Percentiles rank a stretch among this genome's conserved stretches.
Conservation (phyloP, 2,888 invertebrate species). For the Mythimna pallens region DNA sequence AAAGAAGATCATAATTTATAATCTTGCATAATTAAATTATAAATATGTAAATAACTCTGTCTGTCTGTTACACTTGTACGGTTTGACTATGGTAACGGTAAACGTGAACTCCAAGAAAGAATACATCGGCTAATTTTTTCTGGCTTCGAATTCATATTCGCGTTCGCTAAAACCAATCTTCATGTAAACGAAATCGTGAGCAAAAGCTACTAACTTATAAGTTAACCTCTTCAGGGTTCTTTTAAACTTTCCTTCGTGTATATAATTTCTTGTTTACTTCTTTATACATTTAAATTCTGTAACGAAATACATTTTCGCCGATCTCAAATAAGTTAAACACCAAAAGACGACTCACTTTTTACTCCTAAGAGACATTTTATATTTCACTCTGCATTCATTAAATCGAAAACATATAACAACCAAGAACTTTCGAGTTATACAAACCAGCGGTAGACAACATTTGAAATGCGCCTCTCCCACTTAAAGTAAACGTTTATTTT, state of each 20-base stretch:
- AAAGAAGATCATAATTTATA: too few relatives aligned
- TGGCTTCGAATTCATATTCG: too few relatives aligned
- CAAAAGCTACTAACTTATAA: neutral
- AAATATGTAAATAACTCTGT: too few relatives aligned
- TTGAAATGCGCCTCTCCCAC: slow-evolving; percentile 30
- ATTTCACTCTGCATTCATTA: slow-evolving; percentile 2
- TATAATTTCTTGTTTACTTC: neutral
- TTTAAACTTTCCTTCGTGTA: neutral
- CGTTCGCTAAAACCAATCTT: too few relatives aligned
- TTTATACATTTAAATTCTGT: neutral
- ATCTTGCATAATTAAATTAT: too few relatives aligned
- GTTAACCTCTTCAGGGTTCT: neutral
- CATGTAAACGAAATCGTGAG: too few relatives aligned
- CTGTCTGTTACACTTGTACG: too few relatives aligned
- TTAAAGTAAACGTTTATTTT: slow-evolving; percentile 60
- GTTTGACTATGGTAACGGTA: too few relatives aligned
- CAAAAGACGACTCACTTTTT: neutral
- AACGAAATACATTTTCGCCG: neutral
- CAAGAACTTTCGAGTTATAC: slow-evolving; percentile 26
- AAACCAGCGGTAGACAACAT: slow-evolving; percentile 54
- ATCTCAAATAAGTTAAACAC: neutral
- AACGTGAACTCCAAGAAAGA: too few relatives aligned
- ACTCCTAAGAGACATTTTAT: neutral
- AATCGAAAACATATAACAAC: slow-evolving; percentile 11
- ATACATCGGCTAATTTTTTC: too few relatives aligned